phyloP scores from a whole-genome alignment of 2,888 invertebrate species.

The Tachina grossa region DNA sequence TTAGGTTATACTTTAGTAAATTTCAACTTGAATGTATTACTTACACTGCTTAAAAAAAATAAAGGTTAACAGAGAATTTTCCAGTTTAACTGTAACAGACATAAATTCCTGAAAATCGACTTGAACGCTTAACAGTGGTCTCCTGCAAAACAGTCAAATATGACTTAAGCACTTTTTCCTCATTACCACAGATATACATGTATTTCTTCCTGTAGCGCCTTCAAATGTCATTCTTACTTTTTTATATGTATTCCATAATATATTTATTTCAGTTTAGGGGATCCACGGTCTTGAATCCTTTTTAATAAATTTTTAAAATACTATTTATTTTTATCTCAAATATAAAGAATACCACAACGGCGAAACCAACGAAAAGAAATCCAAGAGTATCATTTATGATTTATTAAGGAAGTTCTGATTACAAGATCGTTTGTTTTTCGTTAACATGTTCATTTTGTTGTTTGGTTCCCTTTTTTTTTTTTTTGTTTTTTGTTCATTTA shows the following conservation, averaged over 20 bases:
- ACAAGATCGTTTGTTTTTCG: slow-evolving; percentile 77
- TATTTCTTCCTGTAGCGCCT: background rate
- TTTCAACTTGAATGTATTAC: no score
- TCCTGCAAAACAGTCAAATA: no score
- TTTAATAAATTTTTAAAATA: slow-evolving; percentile 55
- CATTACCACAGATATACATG: no score
- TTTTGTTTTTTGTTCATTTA: background rate
- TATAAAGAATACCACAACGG: slow-evolving; percentile 19
- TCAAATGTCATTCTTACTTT: background rate
- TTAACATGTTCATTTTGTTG: slow-evolving; percentile 43
- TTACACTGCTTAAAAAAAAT: no score
- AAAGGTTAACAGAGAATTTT: no score
- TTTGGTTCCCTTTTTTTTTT: background rate
- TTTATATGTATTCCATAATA: background rate
- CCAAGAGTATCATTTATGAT: slow-evolving; percentile 77
- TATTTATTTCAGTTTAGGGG: background rate
- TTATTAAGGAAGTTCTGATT: slow-evolving; percentile 82
- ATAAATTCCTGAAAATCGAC: no score
- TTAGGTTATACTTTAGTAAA: no score
- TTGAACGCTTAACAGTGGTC: no score
- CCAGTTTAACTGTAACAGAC: no score
- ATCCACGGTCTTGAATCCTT: slow-evolving; percentile 14
- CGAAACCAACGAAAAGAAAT: slow-evolving; percentile 29
- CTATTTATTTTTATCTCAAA: background rate
- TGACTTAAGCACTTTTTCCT: no score